Evolutionary conservation across 2,888 invertebrate species (phyloP).

Genomic region (Brassicogethes aeneus): DNA sequence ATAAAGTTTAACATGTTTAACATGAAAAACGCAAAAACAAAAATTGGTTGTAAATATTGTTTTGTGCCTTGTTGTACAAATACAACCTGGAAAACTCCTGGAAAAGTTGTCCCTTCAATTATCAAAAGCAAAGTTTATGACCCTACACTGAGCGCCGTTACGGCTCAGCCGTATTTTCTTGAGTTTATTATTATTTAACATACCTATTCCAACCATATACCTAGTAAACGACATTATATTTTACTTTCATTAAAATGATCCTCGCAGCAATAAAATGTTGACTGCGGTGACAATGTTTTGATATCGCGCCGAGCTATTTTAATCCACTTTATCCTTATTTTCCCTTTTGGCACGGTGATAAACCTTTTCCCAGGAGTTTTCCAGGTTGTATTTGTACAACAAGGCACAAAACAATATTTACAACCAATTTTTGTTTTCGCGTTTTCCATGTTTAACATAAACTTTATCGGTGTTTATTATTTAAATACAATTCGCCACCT

Average conservation of each 20-base stretch:
- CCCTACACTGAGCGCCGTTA: not conserved
- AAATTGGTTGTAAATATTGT: not conserved
- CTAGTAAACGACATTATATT: too few species aligned
- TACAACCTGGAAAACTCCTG: not conserved
- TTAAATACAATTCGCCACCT: too few species aligned
- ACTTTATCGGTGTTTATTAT: too few species aligned
- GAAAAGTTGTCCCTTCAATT: too few species aligned
- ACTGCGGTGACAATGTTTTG: too few species aligned
- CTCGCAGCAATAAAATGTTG: too few species aligned
- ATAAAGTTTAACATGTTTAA: too few species aligned
- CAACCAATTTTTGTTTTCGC: not conserved
- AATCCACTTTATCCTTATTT: not conserved
- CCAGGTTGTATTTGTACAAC: not conserved
- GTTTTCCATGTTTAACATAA: not conserved
- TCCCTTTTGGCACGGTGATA: not conserved
- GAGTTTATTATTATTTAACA: too few species aligned
- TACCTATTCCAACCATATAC: too few species aligned
- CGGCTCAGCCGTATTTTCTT: not conserved
- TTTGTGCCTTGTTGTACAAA: not conserved
- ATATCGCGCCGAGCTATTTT: not conserved
- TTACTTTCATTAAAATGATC: too few species aligned
- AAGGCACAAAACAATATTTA: conserved; percentile 1
- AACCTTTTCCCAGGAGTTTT: conserved; percentile 1
- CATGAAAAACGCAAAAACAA: not conserved
- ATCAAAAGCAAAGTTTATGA: not conserved